phyloP scores from a whole-genome alignment of 2,888 invertebrate genomes.

The Acrocyrtus sp. region DNA sequence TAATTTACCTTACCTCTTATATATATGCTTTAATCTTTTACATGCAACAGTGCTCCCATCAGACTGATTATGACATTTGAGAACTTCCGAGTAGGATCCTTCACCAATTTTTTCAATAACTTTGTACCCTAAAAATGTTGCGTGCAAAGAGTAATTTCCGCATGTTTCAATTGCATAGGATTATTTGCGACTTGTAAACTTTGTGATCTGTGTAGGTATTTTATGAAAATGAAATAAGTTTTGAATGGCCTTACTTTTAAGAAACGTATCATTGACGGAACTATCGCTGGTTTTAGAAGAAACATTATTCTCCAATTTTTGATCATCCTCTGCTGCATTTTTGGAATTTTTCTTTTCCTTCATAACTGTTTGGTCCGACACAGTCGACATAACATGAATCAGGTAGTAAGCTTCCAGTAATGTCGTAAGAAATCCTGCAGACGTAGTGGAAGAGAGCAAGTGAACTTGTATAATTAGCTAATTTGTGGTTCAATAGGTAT shows the following conservation, averaged over 20 bases:
- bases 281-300: constrained; percentile 13
- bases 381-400: no score
- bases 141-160: no score
- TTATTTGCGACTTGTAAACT: no score
- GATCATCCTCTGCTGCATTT: constrained; percentile 8
- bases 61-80: constrained; percentile 73
- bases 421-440: no score
- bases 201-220: not conserved
- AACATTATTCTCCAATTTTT: no score
- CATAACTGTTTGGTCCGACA: constrained; percentile 12
- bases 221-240: not conserved
- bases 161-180: not conserved
- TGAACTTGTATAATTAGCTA: no score
- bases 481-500: no score
- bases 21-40: constrained; percentile 73
- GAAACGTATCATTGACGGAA: constrained; percentile 38
- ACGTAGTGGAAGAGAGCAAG: no score
- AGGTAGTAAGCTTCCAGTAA: no score
- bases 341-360: constrained; percentile 2
- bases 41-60: constrained; percentile 72
- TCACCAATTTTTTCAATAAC: constrained; percentile 75
- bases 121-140: constrained; percentile 74
- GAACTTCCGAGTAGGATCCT: constrained; percentile 77
- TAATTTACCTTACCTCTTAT: constrained; percentile 69
- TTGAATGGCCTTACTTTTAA: constrained; percentile 37